phyloP scores from a whole-genome alignment of 2,113 vertebrate species.

The western clawed frog (Xenopus tropicalis) region DNA sequence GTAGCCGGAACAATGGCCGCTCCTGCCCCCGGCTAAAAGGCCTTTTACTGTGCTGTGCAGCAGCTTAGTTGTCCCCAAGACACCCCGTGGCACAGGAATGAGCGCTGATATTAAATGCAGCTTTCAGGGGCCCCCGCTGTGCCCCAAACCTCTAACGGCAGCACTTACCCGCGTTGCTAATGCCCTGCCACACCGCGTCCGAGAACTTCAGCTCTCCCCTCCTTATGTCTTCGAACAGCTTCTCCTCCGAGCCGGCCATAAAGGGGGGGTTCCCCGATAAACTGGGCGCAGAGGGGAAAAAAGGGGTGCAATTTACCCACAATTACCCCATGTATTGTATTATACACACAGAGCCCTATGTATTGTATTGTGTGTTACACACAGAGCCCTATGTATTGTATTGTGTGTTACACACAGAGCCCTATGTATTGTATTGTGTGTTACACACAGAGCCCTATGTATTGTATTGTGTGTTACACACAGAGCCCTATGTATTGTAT shows the following conservation, averaged over 20 bases:
- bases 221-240: slow-evolving; percentile 74
- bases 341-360: no score
- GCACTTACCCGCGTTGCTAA: slow-evolving; percentile 69
- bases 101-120: slow-evolving; percentile 12
- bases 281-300: slow-evolving; percentile 61
- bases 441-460: no score
- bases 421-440: no score
- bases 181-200: slow-evolving; percentile 60
- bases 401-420: no score
- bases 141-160: not conserved
- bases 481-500: no score
- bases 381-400: no score
- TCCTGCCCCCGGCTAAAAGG: slow-evolving; percentile 13
- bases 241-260: slow-evolving; percentile 66
- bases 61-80: not conserved
- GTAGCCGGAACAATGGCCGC: slow-evolving; percentile 8
- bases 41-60: slow-evolving; percentile 8
- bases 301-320: slow-evolving; percentile 40
- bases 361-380: no score
- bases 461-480: no score
- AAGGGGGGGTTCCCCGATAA: slow-evolving; percentile 78
- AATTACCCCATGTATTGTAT: slow-evolving; percentile 3
- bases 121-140: not conserved
- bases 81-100: not conserved
- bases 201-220: slow-evolving; percentile 67